Conservation (phyloP, 30 jellyfish, hydroid and myxozoan species). For the Sanderia malayensis region DNA sequence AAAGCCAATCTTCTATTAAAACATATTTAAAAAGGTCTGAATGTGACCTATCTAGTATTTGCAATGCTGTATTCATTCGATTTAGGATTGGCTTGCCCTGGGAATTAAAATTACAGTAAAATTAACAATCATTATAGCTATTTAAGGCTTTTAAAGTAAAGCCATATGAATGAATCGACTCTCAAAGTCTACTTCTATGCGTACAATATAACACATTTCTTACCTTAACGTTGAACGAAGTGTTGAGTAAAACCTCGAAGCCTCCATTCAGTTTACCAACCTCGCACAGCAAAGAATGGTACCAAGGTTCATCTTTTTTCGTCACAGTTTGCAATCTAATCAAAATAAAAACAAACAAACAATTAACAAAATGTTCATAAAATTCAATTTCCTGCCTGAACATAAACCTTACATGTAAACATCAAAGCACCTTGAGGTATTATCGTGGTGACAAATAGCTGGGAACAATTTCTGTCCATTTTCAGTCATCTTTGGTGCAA, state of each 20-base stretch:
- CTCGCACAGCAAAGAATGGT: conserved; percentile 29
- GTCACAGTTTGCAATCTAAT: conserved; percentile 43
- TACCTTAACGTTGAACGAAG: conserved; percentile 56
- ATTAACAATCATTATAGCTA: too few relatives aligned
- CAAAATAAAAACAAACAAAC: too few relatives aligned
- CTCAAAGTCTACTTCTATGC: too few relatives aligned
- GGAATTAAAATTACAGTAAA: not conserved
- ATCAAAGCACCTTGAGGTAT: conserved; percentile 52
- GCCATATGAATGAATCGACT: too few relatives aligned
- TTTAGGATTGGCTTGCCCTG: conserved; percentile 47
- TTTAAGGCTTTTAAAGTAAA: too few relatives aligned
- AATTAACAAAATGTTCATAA: too few relatives aligned
- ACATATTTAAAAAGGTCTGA: conserved; percentile 22
- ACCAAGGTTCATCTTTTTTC: conserved; percentile 51
- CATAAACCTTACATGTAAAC: too few relatives aligned
- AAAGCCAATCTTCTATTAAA: conserved; percentile 29
- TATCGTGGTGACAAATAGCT: conserved; percentile 47
- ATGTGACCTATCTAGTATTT: conserved; percentile 16
- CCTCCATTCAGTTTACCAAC: conserved; percentile 64
- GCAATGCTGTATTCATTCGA: conserved; percentile 32
- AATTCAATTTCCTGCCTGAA: too few relatives aligned
- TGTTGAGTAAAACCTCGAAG: conserved; percentile 29
- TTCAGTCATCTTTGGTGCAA: conserved; percentile 34
- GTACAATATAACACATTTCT: too few relatives aligned
- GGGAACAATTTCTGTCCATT: conserved; percentile 20